These are phyloP conservation scores for Eupristina koningsbergeri DNA, from an alignment of 1,140 invertebrate genomes.

Conservation along the genomic window DNA sequence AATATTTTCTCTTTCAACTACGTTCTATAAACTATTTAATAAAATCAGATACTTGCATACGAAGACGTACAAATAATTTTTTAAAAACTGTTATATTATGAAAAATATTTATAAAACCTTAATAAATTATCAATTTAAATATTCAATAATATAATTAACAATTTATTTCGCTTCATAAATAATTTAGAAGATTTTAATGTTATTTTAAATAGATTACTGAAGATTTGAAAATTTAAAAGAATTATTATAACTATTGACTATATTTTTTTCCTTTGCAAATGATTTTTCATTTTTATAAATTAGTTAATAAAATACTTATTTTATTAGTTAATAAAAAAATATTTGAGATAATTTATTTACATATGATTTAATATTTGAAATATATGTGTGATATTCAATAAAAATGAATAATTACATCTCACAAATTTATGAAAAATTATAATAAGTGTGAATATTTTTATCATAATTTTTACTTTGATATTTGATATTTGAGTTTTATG, in stretches of 20 bases:
- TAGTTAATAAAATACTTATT: not conserved
- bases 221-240: too few species aligned
- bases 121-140: not conserved
- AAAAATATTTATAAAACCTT: too few species aligned
- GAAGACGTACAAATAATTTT: not conserved
- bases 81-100: not conserved
- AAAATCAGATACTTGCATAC: not conserved
- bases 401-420: too few species aligned
- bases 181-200: slow-evolving; percentile 3
- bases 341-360: too few species aligned
- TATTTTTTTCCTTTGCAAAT: not conserved
- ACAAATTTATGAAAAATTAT: too few species aligned
- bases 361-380: too few species aligned
- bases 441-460: too few species aligned
- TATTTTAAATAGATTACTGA: not conserved
- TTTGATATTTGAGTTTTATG: too few species aligned
- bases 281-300: not conserved
- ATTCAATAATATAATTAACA: not conserved
- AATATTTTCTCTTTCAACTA: not conserved
- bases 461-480: too few species aligned
- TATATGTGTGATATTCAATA: too few species aligned
- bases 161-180: not conserved
- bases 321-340: too few species aligned
- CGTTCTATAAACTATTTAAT: not conserved
- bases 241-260: not conserved